Percentiles rank a stretch among this genome's conserved stretches.
Conservation (phyloP, 2,113 vertebrate genomes). For the Seriola quinqueradiata region DNA sequence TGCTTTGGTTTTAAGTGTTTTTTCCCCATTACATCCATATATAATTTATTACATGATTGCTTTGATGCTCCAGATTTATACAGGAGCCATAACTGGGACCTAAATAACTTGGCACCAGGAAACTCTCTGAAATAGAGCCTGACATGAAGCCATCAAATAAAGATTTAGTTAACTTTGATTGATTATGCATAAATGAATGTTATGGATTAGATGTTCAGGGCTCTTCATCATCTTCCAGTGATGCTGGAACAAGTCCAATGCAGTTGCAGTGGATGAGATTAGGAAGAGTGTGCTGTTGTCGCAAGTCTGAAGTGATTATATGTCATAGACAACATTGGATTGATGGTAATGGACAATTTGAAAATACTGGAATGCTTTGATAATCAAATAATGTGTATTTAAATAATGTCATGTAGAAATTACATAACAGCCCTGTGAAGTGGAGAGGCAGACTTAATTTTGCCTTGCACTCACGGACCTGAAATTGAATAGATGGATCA, state of each 20-base stretch:
- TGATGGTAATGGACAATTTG: not conserved
- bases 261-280: conserved; percentile 6
- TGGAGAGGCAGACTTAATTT: not conserved
- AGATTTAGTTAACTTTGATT: not conserved
- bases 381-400: not conserved
- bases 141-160: not conserved
- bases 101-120: not conserved
- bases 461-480: not conserved
- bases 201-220: not conserved
- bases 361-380: not conserved
- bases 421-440: not conserved
- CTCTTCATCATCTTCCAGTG: conserved; percentile 5
- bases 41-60: not conserved
- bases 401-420: not conserved
- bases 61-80: not conserved
- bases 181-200: not conserved
- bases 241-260: conserved; percentile 35
- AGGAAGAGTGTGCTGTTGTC: not conserved
- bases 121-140: not conserved
- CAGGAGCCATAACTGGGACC: not conserved
- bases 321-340: not conserved
- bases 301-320: not conserved
- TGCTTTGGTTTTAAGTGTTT: not conserved
- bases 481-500: not conserved
- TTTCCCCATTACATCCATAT: not conserved